Evolutionary conservation across 2,888 invertebrate genomes (phyloP).

Genomic region (Chironomus riparius): DNA sequence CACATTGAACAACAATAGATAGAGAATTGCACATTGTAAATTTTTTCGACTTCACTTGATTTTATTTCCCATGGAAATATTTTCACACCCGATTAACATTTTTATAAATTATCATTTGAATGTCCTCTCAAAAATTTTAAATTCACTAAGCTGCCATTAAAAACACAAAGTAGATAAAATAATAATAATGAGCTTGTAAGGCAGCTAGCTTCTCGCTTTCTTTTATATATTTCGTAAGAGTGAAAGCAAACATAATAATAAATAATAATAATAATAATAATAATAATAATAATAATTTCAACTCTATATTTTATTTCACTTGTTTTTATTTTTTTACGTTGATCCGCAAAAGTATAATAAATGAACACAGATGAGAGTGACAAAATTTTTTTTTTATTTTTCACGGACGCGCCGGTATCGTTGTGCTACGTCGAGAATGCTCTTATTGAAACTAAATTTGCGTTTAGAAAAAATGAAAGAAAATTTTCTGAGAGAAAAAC

Average conservation of each 20-base stretch:
- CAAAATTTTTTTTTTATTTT: background rate
- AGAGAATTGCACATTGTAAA: no score
- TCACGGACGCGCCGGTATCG: background rate
- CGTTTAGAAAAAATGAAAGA: conserved; percentile 23
- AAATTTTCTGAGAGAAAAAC: conserved; percentile 1
- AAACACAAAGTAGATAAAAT: background rate
- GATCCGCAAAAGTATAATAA: background rate
- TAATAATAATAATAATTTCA: no score
- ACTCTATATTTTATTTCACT: background rate
- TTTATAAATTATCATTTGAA: no score
- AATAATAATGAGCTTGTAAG: no score
- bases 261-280: no score
- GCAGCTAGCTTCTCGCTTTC: no score
- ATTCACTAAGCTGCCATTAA: background rate
- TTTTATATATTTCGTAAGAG: background rate
- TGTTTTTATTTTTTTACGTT: background rate
- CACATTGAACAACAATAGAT: no score
- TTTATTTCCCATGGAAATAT: no score
- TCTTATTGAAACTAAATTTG: conserved; percentile 21
- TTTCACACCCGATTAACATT: no score
- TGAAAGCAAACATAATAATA: no score
- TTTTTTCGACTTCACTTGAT: background rate
- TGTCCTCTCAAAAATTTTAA: no score
- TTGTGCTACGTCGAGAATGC: conserved; percentile 16
- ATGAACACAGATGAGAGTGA: background rate